Conservation (phyloP, 2,797 vertebrate species). For the Siniperca obscura region DNA sequence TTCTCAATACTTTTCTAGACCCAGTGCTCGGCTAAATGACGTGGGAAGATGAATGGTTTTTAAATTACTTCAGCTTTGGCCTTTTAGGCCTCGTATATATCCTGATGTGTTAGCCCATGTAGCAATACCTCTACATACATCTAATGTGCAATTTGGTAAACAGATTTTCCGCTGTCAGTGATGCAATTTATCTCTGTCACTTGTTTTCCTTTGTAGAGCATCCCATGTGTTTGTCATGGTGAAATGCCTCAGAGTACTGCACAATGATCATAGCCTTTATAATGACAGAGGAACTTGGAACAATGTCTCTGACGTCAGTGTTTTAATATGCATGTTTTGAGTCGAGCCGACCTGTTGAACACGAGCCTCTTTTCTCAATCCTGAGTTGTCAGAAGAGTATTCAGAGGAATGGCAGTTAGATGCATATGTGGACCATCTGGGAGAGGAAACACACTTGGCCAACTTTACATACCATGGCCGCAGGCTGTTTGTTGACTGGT, state of each 20-base stretch:
- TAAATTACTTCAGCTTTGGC: conserved; percentile 51
- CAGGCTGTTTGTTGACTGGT: conserved; percentile 73
- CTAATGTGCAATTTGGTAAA: conserved; percentile 40
- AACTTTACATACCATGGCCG: conserved; percentile 77
- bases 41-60: conserved; percentile 50
- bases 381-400: conserved; percentile 79
- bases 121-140: conserved; percentile 27
- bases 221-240: conserved; percentile 54
- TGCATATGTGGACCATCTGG: conserved; percentile 86
- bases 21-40: conserved; percentile 33
- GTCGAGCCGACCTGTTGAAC: conserved; percentile 60
- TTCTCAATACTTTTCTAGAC: conserved; percentile 32
- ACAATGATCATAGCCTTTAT: conserved; percentile 46
- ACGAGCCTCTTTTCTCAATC: conserved; percentile 68
- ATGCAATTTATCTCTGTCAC: conserved; percentile 26
- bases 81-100: conserved; percentile 14
- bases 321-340: conserved; percentile 59
- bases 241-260: conserved; percentile 57
- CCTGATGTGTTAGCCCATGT: conserved; percentile 15
- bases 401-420: conserved; percentile 65
- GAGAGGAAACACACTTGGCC: conserved; percentile 71
- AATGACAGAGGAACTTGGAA: conserved; percentile 53
- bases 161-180: conserved; percentile 39
- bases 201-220: conserved; percentile 34
- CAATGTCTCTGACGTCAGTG: conserved; percentile 46